Evolutionary conservation across 2,797 vertebrate species (phyloP), one percentile per base, ranked within the genome.

Genomic region (Sciaenops ocellatus): DNA sequence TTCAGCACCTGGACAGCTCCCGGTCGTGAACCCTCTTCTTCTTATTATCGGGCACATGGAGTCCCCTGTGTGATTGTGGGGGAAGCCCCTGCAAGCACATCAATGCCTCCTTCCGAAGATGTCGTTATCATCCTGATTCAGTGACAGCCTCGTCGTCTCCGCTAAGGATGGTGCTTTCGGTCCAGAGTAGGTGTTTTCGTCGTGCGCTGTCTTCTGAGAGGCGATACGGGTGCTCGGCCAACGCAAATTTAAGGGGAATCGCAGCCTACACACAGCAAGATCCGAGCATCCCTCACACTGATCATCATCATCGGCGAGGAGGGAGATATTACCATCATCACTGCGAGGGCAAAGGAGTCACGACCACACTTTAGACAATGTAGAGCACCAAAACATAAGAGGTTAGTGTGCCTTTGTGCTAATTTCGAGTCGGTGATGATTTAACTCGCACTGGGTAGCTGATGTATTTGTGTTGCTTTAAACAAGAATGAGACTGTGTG

Each of bases 1-100:
- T 95, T 95, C 95, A 95, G 93, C 88, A 92, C 91, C 90, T 93
- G 95, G 93, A 96, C 94, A 95, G 94, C 91, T 94, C 95, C 91
- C 47, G 56, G 54, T 80, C 57, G 55, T 74, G 69, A 76, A 75
- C 82, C 87, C 34, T 82, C 69, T 13, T 59, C 16, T 47, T 69
- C n/a, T 78, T 44, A 50, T 72, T 66, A 56, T 76, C 83, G 77
- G 85, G 71, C 94, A 88, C 89, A 92, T 88, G 92, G 95, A 94
- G 90, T 93, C 89, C 88, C 87, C 85, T 84, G 86, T 87, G 92
- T 92, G 92, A 92, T 79, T 83, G 91, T 81, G 90, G 88, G 95
- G 94, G 88, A 92, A 93, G 87, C 94, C 93, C 34, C 92, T 80
- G 88, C 79, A 47, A 90, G 78, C 88, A 77, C 92, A 89, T 67